phyloP scores from a whole-genome alignment of 2,797 vertebrate genomes.

The Coluber constrictor region DNA sequence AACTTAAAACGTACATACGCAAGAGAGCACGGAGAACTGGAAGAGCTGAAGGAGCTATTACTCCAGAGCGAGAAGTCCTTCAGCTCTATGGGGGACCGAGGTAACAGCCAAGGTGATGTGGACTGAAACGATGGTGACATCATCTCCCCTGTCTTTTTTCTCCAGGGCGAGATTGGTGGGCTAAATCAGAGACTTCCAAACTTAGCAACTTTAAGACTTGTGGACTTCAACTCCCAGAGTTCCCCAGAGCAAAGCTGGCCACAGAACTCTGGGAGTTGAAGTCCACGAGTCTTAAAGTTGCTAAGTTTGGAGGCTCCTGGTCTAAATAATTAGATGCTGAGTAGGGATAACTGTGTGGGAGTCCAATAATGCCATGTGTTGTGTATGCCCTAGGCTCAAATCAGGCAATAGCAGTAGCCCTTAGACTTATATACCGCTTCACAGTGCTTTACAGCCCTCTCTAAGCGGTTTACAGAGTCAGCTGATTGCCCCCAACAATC shows the following conservation, averaged over 20 bases:
- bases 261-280: neutral
- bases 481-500: too few relatives aligned
- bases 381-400: neutral
- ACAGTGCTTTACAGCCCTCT: too few relatives aligned
- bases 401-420: neutral
- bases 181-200: neutral
- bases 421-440: too few relatives aligned
- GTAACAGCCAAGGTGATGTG: conserved; percentile 61
- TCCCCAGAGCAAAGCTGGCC: too few relatives aligned
- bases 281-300: neutral
- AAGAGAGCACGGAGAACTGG: conserved; percentile 89
- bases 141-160: neutral
- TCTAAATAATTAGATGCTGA: neutral
- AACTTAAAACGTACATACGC: conserved; percentile 93
- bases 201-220: neutral
- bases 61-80: conserved; percentile 83
- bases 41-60: conserved; percentile 86
- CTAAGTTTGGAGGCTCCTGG: neutral
- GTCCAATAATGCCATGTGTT: neutral
- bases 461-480: too few relatives aligned
- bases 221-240: neutral
- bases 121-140: neutral
- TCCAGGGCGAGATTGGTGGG: too few relatives aligned
- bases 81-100: conserved; percentile 77
- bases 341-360: neutral